These are phyloP conservation scores for Euborellia annulipes DNA, from an alignment of 1,140 invertebrate genomes.

Conservation along the genomic window DNA sequence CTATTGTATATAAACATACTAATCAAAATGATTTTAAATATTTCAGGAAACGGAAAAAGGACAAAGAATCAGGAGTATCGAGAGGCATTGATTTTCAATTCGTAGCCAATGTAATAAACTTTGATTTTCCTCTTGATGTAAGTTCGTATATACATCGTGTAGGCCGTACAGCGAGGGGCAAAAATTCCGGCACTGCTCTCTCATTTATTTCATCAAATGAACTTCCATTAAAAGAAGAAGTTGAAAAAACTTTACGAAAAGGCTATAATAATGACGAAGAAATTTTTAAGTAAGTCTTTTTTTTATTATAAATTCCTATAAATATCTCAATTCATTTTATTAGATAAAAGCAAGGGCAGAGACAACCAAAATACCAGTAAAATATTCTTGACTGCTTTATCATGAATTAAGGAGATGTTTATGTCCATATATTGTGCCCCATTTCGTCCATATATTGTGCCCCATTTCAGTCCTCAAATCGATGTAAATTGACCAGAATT, in stretches of 20 bases:
- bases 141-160: slow-evolving; percentile 88
- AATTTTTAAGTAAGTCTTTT: slow-evolving; percentile 29
- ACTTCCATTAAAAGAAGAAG: slow-evolving; percentile 50
- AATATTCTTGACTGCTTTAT: too few species aligned
- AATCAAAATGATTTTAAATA: too few species aligned
- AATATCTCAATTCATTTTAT: too few species aligned
- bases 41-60: slow-evolving; percentile 50
- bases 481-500: too few species aligned
- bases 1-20: too few species aligned
- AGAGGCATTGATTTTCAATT: slow-evolving; percentile 96
- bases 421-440: too few species aligned
- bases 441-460: too few species aligned
- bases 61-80: slow-evolving; percentile 87
- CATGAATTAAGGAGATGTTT: too few species aligned
- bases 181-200: slow-evolving; percentile 81
- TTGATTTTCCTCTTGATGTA: slow-evolving; percentile 84
- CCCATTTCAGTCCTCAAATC: too few species aligned
- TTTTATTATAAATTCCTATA: too few species aligned
- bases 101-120: slow-evolving; percentile 95
- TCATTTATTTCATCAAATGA: slow-evolving; percentile 85
- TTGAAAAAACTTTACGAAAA: slow-evolving; percentile 55
- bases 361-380: too few species aligned
- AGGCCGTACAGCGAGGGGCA: slow-evolving; percentile 84
- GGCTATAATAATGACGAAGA: slow-evolving; percentile 32
- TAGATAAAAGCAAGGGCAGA: too few species aligned